These are phyloP conservation scores for Proteles cristata DNA, from an alignment of 2,113 vertebrate genomes.

Conservation along the genomic window DNA sequence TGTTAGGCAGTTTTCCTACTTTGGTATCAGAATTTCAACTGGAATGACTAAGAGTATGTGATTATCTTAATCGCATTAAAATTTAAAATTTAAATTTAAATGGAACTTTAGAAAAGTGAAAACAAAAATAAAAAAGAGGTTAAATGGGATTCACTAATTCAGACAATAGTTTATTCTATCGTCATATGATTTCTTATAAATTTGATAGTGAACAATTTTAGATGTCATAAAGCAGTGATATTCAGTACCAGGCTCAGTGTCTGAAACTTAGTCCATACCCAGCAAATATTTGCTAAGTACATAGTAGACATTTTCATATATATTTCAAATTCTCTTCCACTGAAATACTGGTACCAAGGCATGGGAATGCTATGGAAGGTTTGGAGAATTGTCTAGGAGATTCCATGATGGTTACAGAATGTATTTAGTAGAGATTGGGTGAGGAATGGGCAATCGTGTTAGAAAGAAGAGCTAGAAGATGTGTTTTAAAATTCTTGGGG, in stretches of 20 bases:
- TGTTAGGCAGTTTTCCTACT: background rate
- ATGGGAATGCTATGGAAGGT: background rate
- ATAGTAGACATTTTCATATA: background rate
- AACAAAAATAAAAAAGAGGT: background rate
- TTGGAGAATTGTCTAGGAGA: background rate
- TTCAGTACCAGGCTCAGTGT: background rate
- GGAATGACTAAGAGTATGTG: background rate
- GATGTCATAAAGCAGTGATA: background rate
- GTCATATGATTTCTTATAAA: background rate
- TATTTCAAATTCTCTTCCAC: background rate
- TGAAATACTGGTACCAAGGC: background rate
- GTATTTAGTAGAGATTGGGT: background rate
- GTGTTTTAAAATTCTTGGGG: background rate
- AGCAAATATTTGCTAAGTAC: constrained; percentile 6
- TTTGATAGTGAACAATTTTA: background rate
- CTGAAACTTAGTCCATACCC: background rate
- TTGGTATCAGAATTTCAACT: background rate
- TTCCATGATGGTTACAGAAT: background rate
- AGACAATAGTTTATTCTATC: background rate
- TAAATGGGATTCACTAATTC: background rate
- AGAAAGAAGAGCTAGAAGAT: background rate
- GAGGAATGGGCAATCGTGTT: accelerated
- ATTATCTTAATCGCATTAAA: background rate
- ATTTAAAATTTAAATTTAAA: background rate
- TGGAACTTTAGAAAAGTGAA: background rate